Evolutionary conservation across 2,888 invertebrate genomes (phyloP).

Genomic region (Strigamia transsilvanica): DNA sequence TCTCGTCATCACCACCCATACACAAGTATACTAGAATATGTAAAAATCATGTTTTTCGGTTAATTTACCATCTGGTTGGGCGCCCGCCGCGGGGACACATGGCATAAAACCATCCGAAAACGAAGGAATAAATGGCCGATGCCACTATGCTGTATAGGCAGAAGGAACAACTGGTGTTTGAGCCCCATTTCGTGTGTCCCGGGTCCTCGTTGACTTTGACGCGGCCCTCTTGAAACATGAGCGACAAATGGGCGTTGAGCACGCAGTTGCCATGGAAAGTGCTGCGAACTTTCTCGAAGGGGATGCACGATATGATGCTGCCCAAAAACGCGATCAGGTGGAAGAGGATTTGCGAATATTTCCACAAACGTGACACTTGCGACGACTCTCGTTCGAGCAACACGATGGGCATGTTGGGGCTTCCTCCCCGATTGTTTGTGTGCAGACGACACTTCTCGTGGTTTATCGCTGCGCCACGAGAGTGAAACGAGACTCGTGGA

Average conservation of each 20-base stretch:
- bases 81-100: conserved; percentile 51
- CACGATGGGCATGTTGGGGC: conserved; percentile 33
- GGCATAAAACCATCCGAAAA: conserved; percentile 54
- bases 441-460: background rate
- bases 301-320: conserved; percentile 52
- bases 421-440: background rate
- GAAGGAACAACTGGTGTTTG: conserved; percentile 39
- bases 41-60: too few relatives aligned
- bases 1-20: too few relatives aligned
- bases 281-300: conserved; percentile 50
- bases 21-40: too few relatives aligned
- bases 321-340: conserved; percentile 54
- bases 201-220: conserved; percentile 49
- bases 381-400: conserved; percentile 46
- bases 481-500: background rate
- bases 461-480: background rate
- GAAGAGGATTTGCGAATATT: conserved; percentile 50
- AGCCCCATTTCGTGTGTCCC: conserved; percentile 20
- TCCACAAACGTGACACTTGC: conserved; percentile 53
- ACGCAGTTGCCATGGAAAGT: conserved; percentile 54
- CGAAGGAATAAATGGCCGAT: conserved; percentile 50
- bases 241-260: conserved; percentile 50
- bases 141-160: conserved; percentile 23
- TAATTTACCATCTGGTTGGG: conserved; percentile 41
- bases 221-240: conserved; percentile 8